Evolutionary conservation across 2,797 vertebrate species (phyloP), one percentile per base, ranked within the genome.

Genomic region (Chelonia mydas): DNA sequence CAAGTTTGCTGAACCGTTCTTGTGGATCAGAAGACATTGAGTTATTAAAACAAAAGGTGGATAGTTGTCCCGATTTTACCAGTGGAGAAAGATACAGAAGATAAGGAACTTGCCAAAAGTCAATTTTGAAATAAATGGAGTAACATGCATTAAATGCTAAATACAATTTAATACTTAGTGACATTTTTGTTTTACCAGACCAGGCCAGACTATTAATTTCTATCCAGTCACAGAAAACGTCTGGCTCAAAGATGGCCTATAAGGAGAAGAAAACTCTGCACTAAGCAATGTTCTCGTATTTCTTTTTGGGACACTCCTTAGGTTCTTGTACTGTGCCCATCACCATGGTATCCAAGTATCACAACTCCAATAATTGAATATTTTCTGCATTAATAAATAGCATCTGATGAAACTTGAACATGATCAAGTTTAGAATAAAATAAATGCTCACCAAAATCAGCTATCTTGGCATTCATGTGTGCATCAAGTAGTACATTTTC

Each of bases 381-480:
- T 16, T 87, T 78, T 41, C 57, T 85, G 85, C 5, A 80, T 7
- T 54, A 82, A 81, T 54, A 79, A 83, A 54, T 16, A 78, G 33
- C 9, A 37, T 61, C 54, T 83, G 86, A 90, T 3, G 11, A 76
- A 47, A 5, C 90, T 0, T n/a, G 81, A 19, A 59, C 13, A 11
- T 0, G 0, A 86, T 54, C 5, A 88, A 13, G 28, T 47, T 83
- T 3, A 55, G 86, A 89, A 83, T 0, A 45, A 6, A 13, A 65
- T 50, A 13, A 59, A 53, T n/a, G 51, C 99, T 98, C 98, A 99
- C 99, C 99, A 47, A 99, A 99, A 96, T 99, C 99, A 49, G 99
- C 99, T 82, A 99, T 99, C 98, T 99, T 99, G 81, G 99, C 99
- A 94, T 99, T 99, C 99, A 99, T 99, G 94, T 99, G 99, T 23